Conservation (phyloP, 2,797 vertebrate species). For the Psittacula derbiana region DNA sequence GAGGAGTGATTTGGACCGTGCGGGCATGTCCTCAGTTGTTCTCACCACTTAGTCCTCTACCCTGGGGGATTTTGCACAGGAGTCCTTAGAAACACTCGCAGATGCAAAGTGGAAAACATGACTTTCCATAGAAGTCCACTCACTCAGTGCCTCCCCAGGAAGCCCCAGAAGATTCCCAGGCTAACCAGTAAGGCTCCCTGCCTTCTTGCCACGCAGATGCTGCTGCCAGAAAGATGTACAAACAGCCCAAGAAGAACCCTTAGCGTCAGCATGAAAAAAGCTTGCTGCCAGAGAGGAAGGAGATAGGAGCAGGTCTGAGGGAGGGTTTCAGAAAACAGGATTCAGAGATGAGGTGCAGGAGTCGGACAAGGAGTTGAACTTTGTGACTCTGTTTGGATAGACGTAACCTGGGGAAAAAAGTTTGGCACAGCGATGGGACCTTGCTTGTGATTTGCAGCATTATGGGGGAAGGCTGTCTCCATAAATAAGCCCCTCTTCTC, state of each 20-base stretch:
- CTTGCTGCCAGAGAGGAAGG: neutral
- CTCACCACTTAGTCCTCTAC: neutral
- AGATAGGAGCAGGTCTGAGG: neutral
- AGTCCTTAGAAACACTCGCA: neutral
- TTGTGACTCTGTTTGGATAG: neutral
- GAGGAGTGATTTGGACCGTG: neutral
- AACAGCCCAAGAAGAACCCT: neutral
- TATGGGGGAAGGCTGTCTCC: neutral
- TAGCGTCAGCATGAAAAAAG: neutral
- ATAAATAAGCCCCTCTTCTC: slow-evolving; percentile 29
- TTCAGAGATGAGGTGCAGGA: neutral
- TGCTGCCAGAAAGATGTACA: neutral
- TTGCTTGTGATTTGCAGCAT: neutral
- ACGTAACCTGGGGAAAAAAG: neutral
- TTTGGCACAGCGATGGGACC: neutral
- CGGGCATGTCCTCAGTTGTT: slow-evolving; percentile 29
- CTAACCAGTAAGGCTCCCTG: neutral
- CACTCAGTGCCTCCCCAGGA: neutral
- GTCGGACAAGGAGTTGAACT: neutral
- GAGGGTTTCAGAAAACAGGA: neutral
- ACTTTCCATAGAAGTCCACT: neutral
- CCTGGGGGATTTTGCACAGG: neutral
- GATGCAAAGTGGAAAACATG: neutral
- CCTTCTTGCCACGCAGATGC: neutral
- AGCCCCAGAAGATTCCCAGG: neutral